Evolutionary conservation across 1,140 invertebrate genomes (phyloP), one percentile per base, ranked within the genome.

Genomic region (Maconellicoccus hirsutus): DNA sequence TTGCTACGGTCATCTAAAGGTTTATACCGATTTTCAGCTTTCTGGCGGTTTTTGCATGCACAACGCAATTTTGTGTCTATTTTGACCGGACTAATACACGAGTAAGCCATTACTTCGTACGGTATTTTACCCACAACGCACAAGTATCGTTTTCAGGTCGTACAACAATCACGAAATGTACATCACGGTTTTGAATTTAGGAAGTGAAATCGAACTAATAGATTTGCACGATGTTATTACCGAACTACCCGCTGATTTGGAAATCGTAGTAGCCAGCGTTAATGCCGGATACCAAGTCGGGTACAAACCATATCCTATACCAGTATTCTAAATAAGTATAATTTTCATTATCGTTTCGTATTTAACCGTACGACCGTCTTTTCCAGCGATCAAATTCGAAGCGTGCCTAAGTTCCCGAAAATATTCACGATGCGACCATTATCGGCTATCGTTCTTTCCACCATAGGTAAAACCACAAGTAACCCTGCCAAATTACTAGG

Each of bases 121-220:
- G n/a, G n/a, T n/a, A n/a, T n/a, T n/a, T n/a, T n/a, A n/a, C n/a
- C n/a, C n/a, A n/a, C n/a, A n/a, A n/a, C n/a, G n/a, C n/a, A n/a
- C n/a, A n/a, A n/a, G n/a, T n/a, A n/a, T n/a, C n/a, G 6, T 38
- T 19, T 19, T 26, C 25, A 66, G 61, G 16, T 25, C 10, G 7
- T 23, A 23, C 10, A 19, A 25, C 1, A 66, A 70, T 61, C 66
- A 74, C 66, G 59, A 71, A 25, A 74, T 70, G 7, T 74, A 72
- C n/a, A 33, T 74, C 14, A 27, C 72, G 10, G 39, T 74, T 25
- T 23, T 74, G 3, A 74, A 74, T 27, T 70, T 74, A 1, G 73
- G 73, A n/a, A 71, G 71, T 59, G 66, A 72, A 22, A 0, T 39
- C 0, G 72, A 73, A 66, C 8, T 1, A 19, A 22, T 69, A 1